Evolutionary conservation across 92 coral and sea anemone species (phyloP), one percentile per base, ranked within the genome.

Genomic region (Phenganax marumi): DNA sequence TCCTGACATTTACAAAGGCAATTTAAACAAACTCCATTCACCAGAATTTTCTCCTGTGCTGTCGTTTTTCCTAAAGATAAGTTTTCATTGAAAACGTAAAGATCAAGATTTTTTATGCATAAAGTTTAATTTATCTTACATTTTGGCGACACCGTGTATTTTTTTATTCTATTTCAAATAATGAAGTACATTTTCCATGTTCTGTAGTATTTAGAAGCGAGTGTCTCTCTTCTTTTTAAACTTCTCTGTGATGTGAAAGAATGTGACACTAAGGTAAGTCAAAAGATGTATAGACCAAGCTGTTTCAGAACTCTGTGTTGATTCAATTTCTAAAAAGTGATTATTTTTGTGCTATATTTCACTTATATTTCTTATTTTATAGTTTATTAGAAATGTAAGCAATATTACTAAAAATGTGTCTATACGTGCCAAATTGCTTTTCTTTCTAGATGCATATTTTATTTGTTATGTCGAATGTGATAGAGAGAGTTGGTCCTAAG

Each of bases 251-350:
- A 90, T 73, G 97, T 91, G 8, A 88, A 86, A 10, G 97, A 94
- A 74, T 94, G 98, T 57, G 98, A 94, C 69, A 90, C 98, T 0
- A 94, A 94, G 94, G 98, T 94, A 79, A 62, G 84, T 12, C 5
- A 5, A 2, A 33, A 33, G 43, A 33, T 33, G 43, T 33, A 5
- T 33, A 33, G 43, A 33, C 43, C 43, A 1, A 33, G 43, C 43
- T 33, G 43, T 33, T 33, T 33, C 43, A 33, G 5, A 33, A 33
- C 43, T 33, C 43, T 33, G 43, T 33, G 43, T 33, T 33, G 43
- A 33, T 33, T 33, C 43, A 33, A 33, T 23, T 6, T 43, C 66
- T 10, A 16, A 16, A 8, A 61, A 16, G 8, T 7, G 23, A 61
- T 61, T 6, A 8, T 61, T 18, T 18, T 39, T 18, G 7, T 0